Base-by-base conservation (phyloP, 2,797 vertebrate species). In the Eulemur coronatus region DNA sequence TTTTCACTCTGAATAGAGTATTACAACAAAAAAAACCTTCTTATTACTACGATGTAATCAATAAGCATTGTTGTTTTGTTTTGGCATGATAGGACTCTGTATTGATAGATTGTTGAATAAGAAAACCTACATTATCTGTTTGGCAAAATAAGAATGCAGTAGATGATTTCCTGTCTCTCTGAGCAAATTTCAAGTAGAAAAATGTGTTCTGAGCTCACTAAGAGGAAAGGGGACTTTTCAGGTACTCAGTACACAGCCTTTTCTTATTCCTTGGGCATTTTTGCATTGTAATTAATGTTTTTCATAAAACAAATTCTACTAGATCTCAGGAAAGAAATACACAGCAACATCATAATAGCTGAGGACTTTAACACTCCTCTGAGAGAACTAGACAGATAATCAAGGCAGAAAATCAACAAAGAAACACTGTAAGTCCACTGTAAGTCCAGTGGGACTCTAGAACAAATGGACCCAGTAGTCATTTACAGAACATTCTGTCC, bases 181-280 rank as follows among this genome's bases (percentile, higher is more conserved):
- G 6, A 86, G 61, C 55, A 88, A 76, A 92, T 88, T 94, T 94
- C 76, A 87, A 94, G 70, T 43, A 75, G 61, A 78, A 96, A 92
- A 92, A 79, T 50, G n/a, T 89, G 43, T 87, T 86, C 92, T 38
- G 52, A 95, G 67, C 26, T n/a, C 41, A 65, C 26, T 18, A 63
- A 72, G 52, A 30, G n/a, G 17, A 93, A 90, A 88, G 43, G 18
- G 30, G 38, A 33, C 48, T 89, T 73, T 46, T 35, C 38, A 67
- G 43, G 50, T 11, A 59, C 52, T 82, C 15, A 4, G 28, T 69
- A 38, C n/a, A 61, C 22, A 38, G 8, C 24, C 14, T 95, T 94
- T 89, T 17, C 26, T 91, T 20, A 43, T 63, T 82, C 22, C 43
- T 73, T 84, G 63, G 24, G 4, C 79, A 15, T 72, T 78, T 95